Evolutionary conservation across 2,113 vertebrate species (phyloP).

Genomic region (Chlorodrepanis virens): DNA sequence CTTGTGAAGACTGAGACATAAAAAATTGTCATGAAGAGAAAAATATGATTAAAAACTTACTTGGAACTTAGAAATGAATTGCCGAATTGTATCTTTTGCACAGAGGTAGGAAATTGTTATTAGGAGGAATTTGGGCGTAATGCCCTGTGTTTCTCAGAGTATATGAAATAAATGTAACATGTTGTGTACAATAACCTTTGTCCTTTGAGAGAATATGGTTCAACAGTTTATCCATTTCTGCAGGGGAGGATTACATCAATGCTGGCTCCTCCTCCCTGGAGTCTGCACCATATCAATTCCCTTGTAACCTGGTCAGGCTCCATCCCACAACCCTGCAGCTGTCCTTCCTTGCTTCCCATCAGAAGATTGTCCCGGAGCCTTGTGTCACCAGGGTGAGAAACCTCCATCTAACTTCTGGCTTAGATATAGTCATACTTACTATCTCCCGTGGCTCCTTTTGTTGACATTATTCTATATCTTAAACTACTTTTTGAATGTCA

Average conservation of each 20-base stretch:
- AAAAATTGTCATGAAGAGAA: not conserved
- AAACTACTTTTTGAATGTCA: not conserved
- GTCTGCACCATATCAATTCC: not conserved
- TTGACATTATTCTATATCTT: not conserved
- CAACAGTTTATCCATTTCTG: not conserved
- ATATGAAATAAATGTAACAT: not conserved
- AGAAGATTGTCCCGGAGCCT: not conserved
- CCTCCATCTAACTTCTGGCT: not conserved
- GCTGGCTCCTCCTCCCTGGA: not conserved
- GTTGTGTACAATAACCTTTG: not conserved
- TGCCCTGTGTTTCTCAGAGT: not conserved
- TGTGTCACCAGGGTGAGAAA: not conserved
- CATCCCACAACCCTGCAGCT: not conserved
- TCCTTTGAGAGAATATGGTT: not conserved
- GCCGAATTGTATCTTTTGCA: not conserved
- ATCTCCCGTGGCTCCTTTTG: not conserved
- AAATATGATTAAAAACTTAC: not conserved
- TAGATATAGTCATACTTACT: not conserved
- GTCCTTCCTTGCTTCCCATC: not conserved
- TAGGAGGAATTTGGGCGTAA: not conserved
- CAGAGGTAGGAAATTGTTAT: not conserved
- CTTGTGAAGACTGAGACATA: not conserved
- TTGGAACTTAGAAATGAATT: not conserved
- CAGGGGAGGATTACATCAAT: not conserved
- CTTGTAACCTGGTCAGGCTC: not conserved